Evolutionary conservation across 2,888 invertebrate genomes (phyloP).

Genomic region (Acrobeloides nanus): DNA sequence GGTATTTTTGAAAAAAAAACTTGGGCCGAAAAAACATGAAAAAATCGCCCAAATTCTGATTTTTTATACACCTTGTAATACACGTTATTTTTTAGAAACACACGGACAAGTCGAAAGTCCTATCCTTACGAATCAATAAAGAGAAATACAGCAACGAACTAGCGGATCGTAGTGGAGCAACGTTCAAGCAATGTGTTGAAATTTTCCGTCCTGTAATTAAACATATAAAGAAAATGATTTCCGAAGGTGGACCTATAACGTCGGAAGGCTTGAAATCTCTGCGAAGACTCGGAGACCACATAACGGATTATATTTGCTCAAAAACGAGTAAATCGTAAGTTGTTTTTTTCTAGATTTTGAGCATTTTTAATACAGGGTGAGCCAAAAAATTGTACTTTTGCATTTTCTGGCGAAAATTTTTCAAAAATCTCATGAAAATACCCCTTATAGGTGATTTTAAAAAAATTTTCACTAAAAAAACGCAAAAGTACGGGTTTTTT

Average conservation of each 20-base stretch:
- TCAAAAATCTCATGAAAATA: too few species aligned
- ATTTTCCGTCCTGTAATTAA: constrained; percentile 42
- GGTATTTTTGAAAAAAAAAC: too few species aligned
- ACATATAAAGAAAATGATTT: constrained; percentile 36
- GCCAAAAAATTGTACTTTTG: too few species aligned
- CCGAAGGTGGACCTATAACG: constrained; percentile 10
- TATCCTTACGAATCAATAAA: constrained; percentile 13
- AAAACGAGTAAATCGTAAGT: constrained; percentile 14
- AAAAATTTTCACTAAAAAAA: constrained; percentile 1
- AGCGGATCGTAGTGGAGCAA: constrained; percentile 9
- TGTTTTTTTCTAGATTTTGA: constrained; percentile 3
- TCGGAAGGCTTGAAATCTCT: constrained; percentile 28
- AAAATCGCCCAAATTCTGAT: too few species aligned
- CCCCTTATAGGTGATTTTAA: too few species aligned
- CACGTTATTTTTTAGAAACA: constrained; percentile 9
- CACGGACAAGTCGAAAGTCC: constrained; percentile 10
- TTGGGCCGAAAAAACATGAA: too few species aligned
- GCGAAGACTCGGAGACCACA: constrained; percentile 40
- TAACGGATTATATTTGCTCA: constrained; percentile 22
- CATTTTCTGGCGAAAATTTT: too few species aligned
- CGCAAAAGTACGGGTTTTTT: constrained; percentile 3
- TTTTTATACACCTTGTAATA: too few species aligned
- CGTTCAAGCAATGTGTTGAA: constrained; percentile 37
- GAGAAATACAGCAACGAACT: constrained; percentile 12
- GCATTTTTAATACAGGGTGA: too few species aligned